These are phyloP conservation scores for Orbicella faveolata DNA, from an alignment of 64 coral and sea anemone species.

Conservation along the genomic window DNA sequence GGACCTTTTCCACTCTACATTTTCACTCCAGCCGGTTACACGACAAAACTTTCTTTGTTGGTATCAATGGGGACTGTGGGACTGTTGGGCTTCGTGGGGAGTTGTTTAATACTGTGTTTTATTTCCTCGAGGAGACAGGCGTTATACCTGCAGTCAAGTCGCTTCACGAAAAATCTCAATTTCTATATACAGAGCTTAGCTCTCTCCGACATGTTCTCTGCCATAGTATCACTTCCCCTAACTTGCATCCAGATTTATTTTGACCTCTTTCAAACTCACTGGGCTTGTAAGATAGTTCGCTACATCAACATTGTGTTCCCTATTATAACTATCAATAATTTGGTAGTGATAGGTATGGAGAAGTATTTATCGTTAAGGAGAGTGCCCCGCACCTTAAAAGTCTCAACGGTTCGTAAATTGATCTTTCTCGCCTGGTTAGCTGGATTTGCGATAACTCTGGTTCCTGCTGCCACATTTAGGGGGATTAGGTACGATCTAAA, in stretches of 20 bases:
- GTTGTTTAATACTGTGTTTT: not conserved
- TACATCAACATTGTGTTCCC: conserved; percentile 12
- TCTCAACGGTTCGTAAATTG: not conserved
- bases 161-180: not conserved
- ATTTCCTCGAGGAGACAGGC: not conserved
- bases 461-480: not conserved
- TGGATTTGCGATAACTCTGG: not conserved
- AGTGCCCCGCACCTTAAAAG: not conserved
- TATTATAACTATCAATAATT: not conserved
- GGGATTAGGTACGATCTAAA: not conserved
- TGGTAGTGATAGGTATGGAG: not conserved
- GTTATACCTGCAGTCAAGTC: not conserved
- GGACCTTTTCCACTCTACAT: not conserved
- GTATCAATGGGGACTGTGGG: not conserved
- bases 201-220: not conserved
- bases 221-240: not conserved
- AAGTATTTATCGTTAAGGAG: not conserved
- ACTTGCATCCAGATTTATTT: not conserved
- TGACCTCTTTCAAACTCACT: not conserved
- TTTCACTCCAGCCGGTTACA: not conserved
- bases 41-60: not conserved
- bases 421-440: not conserved
- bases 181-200: not conserved
- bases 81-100: not conserved
- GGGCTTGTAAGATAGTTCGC: conserved; percentile 1